A percentile compares a stretch with the other conserved stretches of the same genome.
Evolutionary conservation across 2,113 vertebrate species (phyloP).

Genomic region (Orthochromis malagaraziensis): DNA sequence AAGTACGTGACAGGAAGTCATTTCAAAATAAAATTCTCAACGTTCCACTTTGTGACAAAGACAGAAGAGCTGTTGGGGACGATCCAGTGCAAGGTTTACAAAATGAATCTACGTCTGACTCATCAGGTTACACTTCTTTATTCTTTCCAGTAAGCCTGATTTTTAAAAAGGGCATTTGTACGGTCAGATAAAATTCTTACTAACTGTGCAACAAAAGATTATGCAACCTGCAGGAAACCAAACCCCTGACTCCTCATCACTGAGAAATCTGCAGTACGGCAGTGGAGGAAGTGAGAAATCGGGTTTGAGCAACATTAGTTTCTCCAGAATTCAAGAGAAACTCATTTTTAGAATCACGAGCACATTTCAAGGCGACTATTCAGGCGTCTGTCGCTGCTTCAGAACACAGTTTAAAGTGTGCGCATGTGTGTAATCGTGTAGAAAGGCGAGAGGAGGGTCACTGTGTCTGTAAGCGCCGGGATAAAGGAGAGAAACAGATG

Average conservation of each 20-base stretch:
- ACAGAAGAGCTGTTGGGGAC: rapidly evolving
- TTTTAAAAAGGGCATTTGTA: not conserved
- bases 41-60: not conserved
- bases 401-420: not conserved
- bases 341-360: not conserved
- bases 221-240: not conserved
- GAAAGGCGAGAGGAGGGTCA: not conserved
- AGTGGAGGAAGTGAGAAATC: not conserved
- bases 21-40: not conserved
- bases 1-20: not conserved
- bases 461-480: not conserved
- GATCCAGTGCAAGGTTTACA: not conserved
- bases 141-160: not conserved
- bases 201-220: not conserved
- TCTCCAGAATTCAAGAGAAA: not conserved
- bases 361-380: not conserved
- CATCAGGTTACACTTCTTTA: not conserved
- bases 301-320: not conserved
- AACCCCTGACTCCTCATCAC: not conserved
- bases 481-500: constrained; percentile 21
- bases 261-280: not conserved
- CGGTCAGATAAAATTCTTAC: not conserved
- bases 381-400: not conserved
- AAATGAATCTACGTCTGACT: rapidly evolving
- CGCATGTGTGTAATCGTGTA: not conserved